These are phyloP conservation scores for Zophobas atratus DNA, from an alignment of 1,140 invertebrate genomes.

Conservation along the genomic window DNA sequence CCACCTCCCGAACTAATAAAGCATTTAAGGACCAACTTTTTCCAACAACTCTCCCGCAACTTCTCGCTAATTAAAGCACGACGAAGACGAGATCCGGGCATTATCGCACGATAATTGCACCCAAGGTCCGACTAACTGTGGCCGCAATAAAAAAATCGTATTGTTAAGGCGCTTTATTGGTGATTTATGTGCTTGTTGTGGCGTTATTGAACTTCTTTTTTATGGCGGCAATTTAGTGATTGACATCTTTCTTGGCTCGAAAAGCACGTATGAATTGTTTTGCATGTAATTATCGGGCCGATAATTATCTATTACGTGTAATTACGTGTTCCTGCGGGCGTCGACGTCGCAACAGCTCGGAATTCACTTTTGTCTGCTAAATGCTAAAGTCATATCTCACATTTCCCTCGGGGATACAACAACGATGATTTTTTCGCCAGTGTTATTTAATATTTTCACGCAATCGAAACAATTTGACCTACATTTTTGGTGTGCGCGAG, in stretches of 20 bases:
- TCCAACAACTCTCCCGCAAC: too few relatives aligned
- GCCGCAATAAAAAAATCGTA: slow-evolving; percentile 36
- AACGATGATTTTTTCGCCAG: slow-evolving; percentile 6
- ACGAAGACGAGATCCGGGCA: too few relatives aligned
- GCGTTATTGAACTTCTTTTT: slow-evolving; percentile 40
- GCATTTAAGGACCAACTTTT: too few relatives aligned
- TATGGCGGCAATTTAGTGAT: slow-evolving; percentile 4
- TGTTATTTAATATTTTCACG: slow-evolving; percentile 23
- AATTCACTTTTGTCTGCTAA: neutral
- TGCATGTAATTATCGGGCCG: neutral
- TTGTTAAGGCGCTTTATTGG: slow-evolving; percentile 18
- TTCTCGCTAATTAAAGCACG: too few relatives aligned
- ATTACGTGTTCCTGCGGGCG: slow-evolving; percentile 11
- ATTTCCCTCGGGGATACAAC: slow-evolving; percentile 5
- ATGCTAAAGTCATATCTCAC: slow-evolving; percentile 9
- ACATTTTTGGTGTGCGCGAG: slow-evolving; percentile 18
- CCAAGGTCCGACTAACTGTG: slow-evolving; percentile 34
- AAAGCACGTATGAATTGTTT: slow-evolving; percentile 8
- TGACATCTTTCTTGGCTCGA: neutral
- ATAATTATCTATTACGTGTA: slow-evolving; percentile 29
- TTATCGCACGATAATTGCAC: slow-evolving; percentile 35
- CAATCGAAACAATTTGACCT: slow-evolving; percentile 21
- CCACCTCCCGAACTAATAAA: too few relatives aligned
- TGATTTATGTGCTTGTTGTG: slow-evolving; percentile 39
- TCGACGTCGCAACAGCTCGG: neutral